phyloP scores from a whole-genome alignment of 2,888 invertebrate species.

The Toxonevra muliebris region DNA sequence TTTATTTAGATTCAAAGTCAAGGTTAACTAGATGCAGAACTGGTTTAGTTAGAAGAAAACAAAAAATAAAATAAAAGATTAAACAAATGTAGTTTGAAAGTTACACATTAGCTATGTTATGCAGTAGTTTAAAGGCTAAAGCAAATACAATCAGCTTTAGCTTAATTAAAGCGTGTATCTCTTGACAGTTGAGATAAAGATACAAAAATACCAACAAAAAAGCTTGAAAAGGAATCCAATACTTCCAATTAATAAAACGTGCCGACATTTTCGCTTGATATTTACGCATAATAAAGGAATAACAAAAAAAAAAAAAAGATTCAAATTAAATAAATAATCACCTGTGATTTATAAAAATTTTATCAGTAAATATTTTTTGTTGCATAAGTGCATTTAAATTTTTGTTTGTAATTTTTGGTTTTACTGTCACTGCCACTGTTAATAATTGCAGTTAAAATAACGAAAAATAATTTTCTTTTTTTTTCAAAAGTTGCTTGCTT shows the following conservation, averaged over 20 bases:
- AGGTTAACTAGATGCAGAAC: slow-evolving; percentile 20
- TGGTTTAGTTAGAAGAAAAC: slow-evolving; percentile 7
- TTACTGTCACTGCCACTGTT: too few species aligned
- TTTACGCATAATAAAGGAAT: background rate
- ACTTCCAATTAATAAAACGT: background rate
- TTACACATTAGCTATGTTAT: background rate
- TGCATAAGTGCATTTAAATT: too few species aligned
- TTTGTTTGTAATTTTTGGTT: background rate
- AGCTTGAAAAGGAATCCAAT: background rate
- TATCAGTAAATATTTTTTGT: background rate
- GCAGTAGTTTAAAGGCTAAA: background rate
- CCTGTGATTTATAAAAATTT: background rate
- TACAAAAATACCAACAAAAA: background rate
- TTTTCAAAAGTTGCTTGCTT: too few species aligned
- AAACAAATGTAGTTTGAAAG: slow-evolving; percentile 5
- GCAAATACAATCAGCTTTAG: slow-evolving; percentile 1
- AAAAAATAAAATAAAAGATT: background rate
- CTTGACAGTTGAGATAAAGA: background rate
- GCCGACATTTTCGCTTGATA: background rate
- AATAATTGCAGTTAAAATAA: too few species aligned
- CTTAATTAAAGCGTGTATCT: background rate
- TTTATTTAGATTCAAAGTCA: slow-evolving; percentile 24
- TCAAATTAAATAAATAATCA: too few species aligned
- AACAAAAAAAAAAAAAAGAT: too few species aligned
- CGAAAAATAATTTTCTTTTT: too few species aligned